phyloP scores from a whole-genome alignment of 2,797 vertebrate genomes.

The Cygnus olor region DNA sequence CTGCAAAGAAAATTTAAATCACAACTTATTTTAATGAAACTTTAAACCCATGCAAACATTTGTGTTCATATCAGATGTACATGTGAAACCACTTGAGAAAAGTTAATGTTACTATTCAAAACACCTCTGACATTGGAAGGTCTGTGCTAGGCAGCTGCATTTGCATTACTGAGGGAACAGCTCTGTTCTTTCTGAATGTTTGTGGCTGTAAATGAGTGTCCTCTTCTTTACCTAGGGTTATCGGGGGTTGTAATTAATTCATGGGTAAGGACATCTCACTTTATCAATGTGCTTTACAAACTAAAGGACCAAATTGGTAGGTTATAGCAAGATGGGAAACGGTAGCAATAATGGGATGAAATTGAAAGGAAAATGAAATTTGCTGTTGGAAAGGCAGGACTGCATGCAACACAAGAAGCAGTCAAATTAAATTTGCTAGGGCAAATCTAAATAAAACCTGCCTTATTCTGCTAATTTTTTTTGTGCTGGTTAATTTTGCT shows the following conservation, averaged over 20 bases:
- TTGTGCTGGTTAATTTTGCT: not conserved
- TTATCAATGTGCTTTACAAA: not conserved
- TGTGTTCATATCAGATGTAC: not conserved
- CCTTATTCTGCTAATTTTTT: not conserved
- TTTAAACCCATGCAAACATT: not conserved
- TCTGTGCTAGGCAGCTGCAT: rapidly evolving
- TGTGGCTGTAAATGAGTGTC: not conserved
- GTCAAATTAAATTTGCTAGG: not conserved
- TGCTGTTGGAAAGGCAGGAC: not conserved
- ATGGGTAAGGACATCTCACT: not conserved
- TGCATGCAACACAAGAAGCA: not conserved
- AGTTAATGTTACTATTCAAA: not conserved
- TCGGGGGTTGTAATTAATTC: not conserved
- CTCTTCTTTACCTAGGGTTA: not conserved
- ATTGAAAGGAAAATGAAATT: not conserved
- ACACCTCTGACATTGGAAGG: not conserved
- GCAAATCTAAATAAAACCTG: not conserved
- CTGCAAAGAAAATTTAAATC: not conserved
- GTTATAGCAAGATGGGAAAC: not conserved
- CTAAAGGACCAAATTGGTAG: not conserved
- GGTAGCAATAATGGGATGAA: not conserved
- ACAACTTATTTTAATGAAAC: not conserved
- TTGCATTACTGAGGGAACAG: not conserved
- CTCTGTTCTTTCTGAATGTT: not conserved
- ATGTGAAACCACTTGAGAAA: not conserved